These are phyloP conservation scores for Notolabrus celidotus DNA, from an alignment of 2,797 vertebrate genomes.

Conservation along the genomic window DNA sequence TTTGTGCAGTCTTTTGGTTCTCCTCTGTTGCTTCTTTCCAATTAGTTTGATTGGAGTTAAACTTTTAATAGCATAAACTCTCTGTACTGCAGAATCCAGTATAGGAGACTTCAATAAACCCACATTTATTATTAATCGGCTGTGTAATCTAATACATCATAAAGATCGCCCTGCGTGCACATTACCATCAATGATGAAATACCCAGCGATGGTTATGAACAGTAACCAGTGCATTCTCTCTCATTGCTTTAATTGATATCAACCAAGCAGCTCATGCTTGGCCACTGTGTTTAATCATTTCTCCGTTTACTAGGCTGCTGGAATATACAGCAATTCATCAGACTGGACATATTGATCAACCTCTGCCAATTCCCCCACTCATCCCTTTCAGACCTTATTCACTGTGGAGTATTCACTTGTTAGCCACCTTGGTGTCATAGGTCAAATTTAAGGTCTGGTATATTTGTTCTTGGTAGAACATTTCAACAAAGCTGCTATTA, in stretches of 20 bases:
- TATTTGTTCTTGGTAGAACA: constrained; percentile 17
- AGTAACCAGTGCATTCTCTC: constrained; percentile 61
- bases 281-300: constrained; percentile 72
- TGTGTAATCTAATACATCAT: constrained; percentile 59
- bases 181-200: constrained; percentile 66
- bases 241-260: constrained; percentile 74
- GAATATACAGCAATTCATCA: constrained; percentile 68
- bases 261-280: constrained; percentile 63
- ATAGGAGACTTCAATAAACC: constrained; percentile 35
- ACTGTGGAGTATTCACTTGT: constrained; percentile 56
- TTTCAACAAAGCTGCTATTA: not conserved
- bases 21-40: constrained; percentile 18
- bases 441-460: constrained; percentile 50
- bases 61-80: constrained; percentile 25
- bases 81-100: constrained; percentile 36
- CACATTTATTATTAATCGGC: constrained; percentile 50
- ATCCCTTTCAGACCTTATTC: constrained; percentile 60
- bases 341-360: constrained; percentile 60
- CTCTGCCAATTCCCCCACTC: constrained; percentile 49
- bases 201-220: constrained; percentile 59
- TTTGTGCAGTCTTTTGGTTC: constrained; percentile 15
- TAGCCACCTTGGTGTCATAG: constrained; percentile 55
- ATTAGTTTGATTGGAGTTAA: constrained; percentile 45
- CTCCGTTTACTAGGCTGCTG: constrained; percentile 52
- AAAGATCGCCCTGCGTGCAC: constrained; percentile 48